phyloP scores from a whole-genome alignment of 2,797 vertebrate genomes.

The Euphonia xanthogaster region DNA sequence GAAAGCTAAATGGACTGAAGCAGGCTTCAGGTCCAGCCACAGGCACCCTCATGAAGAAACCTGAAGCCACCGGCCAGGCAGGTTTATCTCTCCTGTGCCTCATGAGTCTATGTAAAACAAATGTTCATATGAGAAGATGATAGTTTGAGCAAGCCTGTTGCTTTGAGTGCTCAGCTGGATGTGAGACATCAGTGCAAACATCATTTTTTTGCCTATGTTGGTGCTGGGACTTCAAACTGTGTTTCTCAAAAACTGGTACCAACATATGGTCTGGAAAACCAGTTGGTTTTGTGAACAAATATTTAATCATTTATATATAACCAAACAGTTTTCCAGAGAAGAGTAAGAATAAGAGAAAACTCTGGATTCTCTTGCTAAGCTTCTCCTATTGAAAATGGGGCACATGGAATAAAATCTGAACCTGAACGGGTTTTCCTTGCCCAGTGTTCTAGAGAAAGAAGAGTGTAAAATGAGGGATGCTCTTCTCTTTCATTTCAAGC shows the following conservation, averaged over 20 bases:
- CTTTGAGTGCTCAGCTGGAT: neutral
- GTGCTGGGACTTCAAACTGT: neutral
- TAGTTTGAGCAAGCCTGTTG: neutral
- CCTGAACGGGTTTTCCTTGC: neutral
- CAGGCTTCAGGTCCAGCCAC: neutral
- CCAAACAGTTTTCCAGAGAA: neutral
- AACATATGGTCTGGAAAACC: neutral
- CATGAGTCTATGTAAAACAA: neutral
- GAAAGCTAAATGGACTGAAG: neutral
- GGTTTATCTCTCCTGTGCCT: neutral
- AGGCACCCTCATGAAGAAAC: neutral
- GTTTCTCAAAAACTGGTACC: neutral
- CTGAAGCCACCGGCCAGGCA: neutral
- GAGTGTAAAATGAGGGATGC: neutral
- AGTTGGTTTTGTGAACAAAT: neutral
- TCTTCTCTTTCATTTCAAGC: neutral
- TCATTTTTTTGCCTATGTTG: rapidly evolving
- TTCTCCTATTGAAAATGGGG: neutral
- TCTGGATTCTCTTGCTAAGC: neutral
- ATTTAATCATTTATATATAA: neutral
- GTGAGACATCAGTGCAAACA: neutral
- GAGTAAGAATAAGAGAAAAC: neutral
- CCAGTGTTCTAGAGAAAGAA: neutral
- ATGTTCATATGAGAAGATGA: neutral
- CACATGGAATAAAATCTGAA: neutral